phyloP scores from a whole-genome alignment of 2,797 vertebrate species.

The Ctenopoma multispine region DNA sequence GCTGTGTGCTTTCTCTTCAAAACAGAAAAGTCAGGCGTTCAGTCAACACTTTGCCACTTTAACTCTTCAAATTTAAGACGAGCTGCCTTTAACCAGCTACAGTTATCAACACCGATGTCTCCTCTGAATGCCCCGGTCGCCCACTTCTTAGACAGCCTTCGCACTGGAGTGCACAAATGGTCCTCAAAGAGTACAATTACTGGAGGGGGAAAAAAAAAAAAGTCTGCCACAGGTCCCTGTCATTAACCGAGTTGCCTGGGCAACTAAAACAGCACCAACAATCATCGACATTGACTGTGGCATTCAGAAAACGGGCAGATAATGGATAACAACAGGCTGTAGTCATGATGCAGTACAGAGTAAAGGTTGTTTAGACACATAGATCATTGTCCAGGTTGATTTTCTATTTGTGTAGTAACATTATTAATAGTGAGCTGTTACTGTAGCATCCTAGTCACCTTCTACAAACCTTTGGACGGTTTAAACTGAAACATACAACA shows the following conservation, averaged over 20 bases:
- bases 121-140: conserved; percentile 38
- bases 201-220: not conserved
- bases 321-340: conserved; percentile 39
- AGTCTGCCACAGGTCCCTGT: conserved; percentile 50
- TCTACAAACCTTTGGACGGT: not conserved
- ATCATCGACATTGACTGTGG: conserved; percentile 57
- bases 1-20: conserved; percentile 21
- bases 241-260: conserved; percentile 75
- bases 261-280: conserved; percentile 61
- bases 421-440: not conserved
- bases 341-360: conserved; percentile 9
- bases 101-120: conserved; percentile 29
- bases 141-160: conserved; percentile 61
- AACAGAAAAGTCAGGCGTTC: conserved; percentile 26
- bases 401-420: conserved; percentile 6
- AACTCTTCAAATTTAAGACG: conserved; percentile 15
- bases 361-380: conserved; percentile 3
- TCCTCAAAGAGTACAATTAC: conserved; percentile 65
- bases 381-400: not conserved
- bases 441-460: not conserved
- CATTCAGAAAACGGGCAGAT: conserved; percentile 52
- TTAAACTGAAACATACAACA: not conserved
- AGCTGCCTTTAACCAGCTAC: conserved; percentile 32
- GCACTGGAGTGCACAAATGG: conserved; percentile 62
- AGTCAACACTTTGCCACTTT: conserved; percentile 24